Base-by-base conservation (phyloP, 2,888 invertebrate genomes). In the Cryptocheilus praepositus region DNA sequence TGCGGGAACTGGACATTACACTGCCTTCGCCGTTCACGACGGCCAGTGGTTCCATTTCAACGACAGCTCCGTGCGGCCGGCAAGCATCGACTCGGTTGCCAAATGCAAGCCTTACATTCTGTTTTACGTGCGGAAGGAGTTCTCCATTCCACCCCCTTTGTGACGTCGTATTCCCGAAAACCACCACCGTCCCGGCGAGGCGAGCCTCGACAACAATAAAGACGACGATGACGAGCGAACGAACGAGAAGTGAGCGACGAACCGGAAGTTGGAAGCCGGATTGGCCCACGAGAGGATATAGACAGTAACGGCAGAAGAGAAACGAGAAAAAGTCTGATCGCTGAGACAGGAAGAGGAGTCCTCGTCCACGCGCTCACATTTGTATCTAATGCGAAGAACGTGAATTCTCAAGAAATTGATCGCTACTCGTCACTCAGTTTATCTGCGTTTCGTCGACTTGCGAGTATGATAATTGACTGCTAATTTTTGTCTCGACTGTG, bases 21-120 rank as follows among this genome's bases (percentile, higher is more conserved):
- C 95, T 64, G 93, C 95, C 71, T 95, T 94, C 89, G 95, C 95
- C 55, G 92, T 93, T 78, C 94, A 94, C 90, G 94, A 94, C 79
- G 93, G 93, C 57, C 93, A 93, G 77, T 96, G 95, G 96, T 94
- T 94, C 89, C 95, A 95, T 89, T 96, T 95, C 91, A 95, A 96
- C 90, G 96, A 96, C 89, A 94, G 95, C 82, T 92, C 93, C 0
- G 95, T 96, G n/a, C 92, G 94, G 45, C 91, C 92, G 21, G 91
- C 93, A 54, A 93, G 92, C 78, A 90, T 91, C 19, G 90, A 91
- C 52, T 91, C 93, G 0, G 95, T 96, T 57, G 93, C 93, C 18
- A 91, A 92, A 78, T 95, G 95, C 89, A 95, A 95, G 89, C 95
- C 95, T 16, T 96, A 96, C 91, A 95, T 96, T 77, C 90, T 96